Base-by-base conservation (phyloP, 1,140 invertebrate genomes). In the Medauroidea extradentata region DNA sequence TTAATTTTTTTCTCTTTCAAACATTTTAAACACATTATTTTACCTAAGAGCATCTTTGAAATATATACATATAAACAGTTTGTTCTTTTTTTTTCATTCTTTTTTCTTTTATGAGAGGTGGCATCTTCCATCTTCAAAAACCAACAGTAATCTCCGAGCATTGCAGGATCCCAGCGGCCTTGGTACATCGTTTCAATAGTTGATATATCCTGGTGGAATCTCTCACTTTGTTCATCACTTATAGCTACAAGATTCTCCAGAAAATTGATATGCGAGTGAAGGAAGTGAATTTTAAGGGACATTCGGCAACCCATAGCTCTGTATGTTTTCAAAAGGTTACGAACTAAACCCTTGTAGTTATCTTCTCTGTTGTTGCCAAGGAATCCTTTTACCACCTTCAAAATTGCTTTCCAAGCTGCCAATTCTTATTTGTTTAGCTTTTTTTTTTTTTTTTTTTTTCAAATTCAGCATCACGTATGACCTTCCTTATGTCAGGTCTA, bases 271-370 rank as follows among this genome's bases (percentile, higher is more conserved):
- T 75, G 71, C 62, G 67, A 59, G 68, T 71, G 67, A 41, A 75
- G 62, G 64, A 72, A 69, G 59, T 75, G 68, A 8, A 74, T 34
- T 60, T 74, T 74, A 19, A 70, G 25, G n/a, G 68, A 76, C 69
- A 75, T 73, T 48, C 65, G 65, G 62, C 70, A 73, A 39, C 68
- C 71, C 54, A 75, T 71, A n/a, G 53, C 54, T 68, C 27, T 42
- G 63, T 53, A 60, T 64, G 64, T 25, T 42, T 55, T 54, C 38
- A 61, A 54, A n/a, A 52, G 34, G 18, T 41, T 18, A 9, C 49
- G 34, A 25, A 50, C 50, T 53, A 62, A 46, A 52, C 43, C 34
- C 21, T 42, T 62, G 53, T 43, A 42, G 19, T 55, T 55, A n/a
- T 55, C n/a, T 24, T 34, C 38, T 24, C 41, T 48, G 13, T 55